These are phyloP conservation scores for Rhamphomyia laevipes DNA, from an alignment of 2,888 invertebrate species.

Conservation along the genomic window DNA sequence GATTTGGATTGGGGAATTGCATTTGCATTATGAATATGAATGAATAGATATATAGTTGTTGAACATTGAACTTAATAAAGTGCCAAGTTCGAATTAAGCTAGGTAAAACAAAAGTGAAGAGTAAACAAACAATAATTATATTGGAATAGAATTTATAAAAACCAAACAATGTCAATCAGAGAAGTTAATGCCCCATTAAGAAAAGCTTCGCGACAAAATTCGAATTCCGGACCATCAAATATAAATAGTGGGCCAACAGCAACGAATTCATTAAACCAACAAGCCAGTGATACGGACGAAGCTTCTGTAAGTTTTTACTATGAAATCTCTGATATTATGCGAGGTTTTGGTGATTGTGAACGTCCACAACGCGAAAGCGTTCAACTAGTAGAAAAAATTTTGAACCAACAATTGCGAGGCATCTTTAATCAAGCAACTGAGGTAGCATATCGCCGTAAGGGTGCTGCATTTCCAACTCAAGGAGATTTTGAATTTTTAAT, in stretches of 20 bases:
- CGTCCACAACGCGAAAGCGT: slow-evolving; percentile 74
- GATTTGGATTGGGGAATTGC: too few relatives aligned
- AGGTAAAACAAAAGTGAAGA: too few relatives aligned
- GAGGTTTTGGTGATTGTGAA: slow-evolving; percentile 84
- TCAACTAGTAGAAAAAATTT: slow-evolving; percentile 69
- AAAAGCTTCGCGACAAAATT: neutral
- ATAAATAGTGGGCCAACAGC: neutral
- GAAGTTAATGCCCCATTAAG: neutral
- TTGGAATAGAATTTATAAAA: too few relatives aligned
- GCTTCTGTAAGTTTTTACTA: neutral
- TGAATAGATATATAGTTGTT: too few relatives aligned
- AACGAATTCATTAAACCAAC: neutral
- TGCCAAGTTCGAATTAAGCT: too few relatives aligned
- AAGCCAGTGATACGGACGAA: neutral
- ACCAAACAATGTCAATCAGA: neutral
- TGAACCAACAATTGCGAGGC: slow-evolving; percentile 65
- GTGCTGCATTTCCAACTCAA: slow-evolving; percentile 43
- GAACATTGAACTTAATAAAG: too few relatives aligned
- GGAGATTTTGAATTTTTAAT: slow-evolving; percentile 73
- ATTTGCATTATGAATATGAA: too few relatives aligned
- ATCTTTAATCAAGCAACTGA: slow-evolving; percentile 66
- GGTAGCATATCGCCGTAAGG: slow-evolving; percentile 50
- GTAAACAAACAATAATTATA: too few relatives aligned
- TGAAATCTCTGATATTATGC: slow-evolving; percentile 80
- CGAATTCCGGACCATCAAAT: neutral